Conservation (phyloP, 2,888 invertebrate species). For the Caenorhabditis japonica region DNA sequence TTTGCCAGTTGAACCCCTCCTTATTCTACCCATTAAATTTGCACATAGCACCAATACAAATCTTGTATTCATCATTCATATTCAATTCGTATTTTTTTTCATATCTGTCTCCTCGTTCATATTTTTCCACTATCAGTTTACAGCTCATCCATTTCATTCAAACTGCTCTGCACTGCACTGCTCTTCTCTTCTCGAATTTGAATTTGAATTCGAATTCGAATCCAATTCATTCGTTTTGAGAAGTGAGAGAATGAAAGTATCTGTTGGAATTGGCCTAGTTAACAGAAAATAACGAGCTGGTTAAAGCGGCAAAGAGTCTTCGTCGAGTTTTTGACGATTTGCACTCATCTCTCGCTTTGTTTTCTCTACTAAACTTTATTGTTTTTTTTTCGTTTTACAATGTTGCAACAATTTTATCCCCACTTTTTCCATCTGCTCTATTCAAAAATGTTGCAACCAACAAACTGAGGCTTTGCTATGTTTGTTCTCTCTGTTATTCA, state of each 20-base stretch:
- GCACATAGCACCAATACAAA: background rate
- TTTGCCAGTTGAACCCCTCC: too few species aligned
- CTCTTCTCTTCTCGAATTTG: too few species aligned
- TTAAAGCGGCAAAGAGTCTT: constrained; percentile 17
- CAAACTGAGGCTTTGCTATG: constrained; percentile 25
- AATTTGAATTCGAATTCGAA: too few species aligned
- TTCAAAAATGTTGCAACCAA: constrained; percentile 41
- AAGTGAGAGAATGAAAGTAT: constrained; percentile 34
- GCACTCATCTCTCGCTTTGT: constrained; percentile 25
- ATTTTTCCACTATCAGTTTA: constrained; percentile 8
- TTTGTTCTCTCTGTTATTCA: constrained; percentile 41
- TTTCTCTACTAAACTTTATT: constrained; percentile 38
- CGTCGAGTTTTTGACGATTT: constrained; percentile 42
- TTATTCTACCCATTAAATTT: background rate
- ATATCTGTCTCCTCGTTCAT: background rate
- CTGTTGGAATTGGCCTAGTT: constrained; percentile 49
- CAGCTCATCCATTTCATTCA: background rate
- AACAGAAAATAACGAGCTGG: constrained; percentile 43
- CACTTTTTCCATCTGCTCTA: constrained; percentile 8
- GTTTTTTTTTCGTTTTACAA: constrained; percentile 53
- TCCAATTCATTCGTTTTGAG: constrained; percentile 16
- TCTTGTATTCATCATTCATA: constrained; percentile 7
- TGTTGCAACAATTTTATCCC: constrained; percentile 24
- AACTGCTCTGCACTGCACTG: too few species aligned
- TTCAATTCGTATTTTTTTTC: background rate